Percentiles rank a stretch among this genome's conserved stretches.
Evolutionary conservation across 1,140 invertebrate species (phyloP).

Genomic region (Goniozus legneri): DNA sequence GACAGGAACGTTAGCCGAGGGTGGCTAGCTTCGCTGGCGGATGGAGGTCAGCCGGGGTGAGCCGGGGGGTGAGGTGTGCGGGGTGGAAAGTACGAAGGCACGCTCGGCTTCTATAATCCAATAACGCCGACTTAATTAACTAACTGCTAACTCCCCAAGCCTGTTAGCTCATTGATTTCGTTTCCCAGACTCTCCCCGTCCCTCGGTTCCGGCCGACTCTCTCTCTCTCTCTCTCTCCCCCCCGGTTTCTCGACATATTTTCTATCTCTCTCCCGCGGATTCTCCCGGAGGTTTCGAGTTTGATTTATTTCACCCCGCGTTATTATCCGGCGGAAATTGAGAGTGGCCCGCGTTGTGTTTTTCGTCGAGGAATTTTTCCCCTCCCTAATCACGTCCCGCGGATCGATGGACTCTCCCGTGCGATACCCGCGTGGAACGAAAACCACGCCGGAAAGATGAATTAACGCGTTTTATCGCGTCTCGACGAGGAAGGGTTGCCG

Average conservation of each 20-base stretch:
- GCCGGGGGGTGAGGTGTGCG: slow-evolving; percentile 4
- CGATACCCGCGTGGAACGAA: too few species aligned
- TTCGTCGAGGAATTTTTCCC: too few species aligned
- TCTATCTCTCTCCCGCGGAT: slow-evolving; percentile 7
- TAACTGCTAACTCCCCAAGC: slow-evolving; percentile 51
- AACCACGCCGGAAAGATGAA: too few species aligned
- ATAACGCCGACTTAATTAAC: slow-evolving; percentile 55
- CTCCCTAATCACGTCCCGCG: slow-evolving; percentile 32
- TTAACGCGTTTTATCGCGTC: slow-evolving; percentile 46
- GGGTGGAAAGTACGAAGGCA: slow-evolving; percentile 12
- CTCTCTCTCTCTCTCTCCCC: background rate
- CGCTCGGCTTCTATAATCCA: slow-evolving; percentile 54
- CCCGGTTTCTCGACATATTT: background rate
- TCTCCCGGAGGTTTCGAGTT: background rate
- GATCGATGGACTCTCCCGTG: slow-evolving; percentile 32
- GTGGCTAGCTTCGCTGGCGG: too few species aligned
- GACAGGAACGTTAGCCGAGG: too few species aligned
- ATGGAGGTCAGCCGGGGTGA: background rate
- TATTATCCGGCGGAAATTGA: too few species aligned
- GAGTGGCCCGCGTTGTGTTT: slow-evolving; percentile 22
- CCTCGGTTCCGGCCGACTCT: slow-evolving; percentile 1
- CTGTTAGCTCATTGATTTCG: slow-evolving; percentile 53
- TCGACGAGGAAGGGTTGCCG: slow-evolving; percentile 33
- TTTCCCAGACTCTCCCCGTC: slow-evolving; percentile 6
- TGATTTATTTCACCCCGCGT: slow-evolving; percentile 14